A percentile compares a stretch with the other conserved stretches of the same genome.
phyloP scores from a whole-genome alignment of 2,113 vertebrate genomes.

The Myrmecobius fasciatus region DNA sequence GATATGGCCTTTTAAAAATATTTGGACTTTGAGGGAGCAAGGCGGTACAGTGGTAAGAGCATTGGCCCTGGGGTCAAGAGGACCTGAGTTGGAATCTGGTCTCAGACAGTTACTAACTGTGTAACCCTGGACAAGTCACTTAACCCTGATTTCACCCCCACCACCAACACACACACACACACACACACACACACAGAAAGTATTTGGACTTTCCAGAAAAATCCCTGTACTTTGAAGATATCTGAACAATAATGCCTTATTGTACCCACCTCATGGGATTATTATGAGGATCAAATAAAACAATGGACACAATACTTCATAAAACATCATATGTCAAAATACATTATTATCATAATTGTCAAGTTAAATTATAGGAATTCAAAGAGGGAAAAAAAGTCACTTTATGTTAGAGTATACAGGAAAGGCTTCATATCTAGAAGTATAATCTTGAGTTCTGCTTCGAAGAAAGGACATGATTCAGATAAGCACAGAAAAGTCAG shows the following conservation, averaged over 20 bases:
- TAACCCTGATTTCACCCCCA: too few species aligned
- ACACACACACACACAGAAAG: not conserved
- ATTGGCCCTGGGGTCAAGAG: too few species aligned
- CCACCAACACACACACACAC: too few species aligned
- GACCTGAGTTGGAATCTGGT: too few species aligned
- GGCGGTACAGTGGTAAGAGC: too few species aligned
- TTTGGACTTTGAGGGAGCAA: not conserved
- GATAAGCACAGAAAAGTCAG: not conserved
- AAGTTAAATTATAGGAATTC: not conserved
- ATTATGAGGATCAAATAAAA: not conserved
- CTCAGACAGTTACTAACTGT: too few species aligned
- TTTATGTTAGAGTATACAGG: not conserved
- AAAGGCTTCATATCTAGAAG: not conserved
- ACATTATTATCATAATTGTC: not conserved
- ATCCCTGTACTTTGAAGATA: not conserved
- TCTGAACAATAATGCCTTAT: not conserved
- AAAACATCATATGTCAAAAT: not conserved
- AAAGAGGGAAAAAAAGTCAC: not conserved
- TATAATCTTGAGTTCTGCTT: not conserved
- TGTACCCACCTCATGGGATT: not conserved
- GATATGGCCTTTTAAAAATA: not conserved
- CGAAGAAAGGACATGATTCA: not conserved
- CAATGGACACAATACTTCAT: not conserved
- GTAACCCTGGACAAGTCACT: too few species aligned
- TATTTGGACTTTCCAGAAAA: not conserved